phyloP scores from a whole-genome alignment of 2,113 vertebrate genomes.

The Heteronetta atricapilla region DNA sequence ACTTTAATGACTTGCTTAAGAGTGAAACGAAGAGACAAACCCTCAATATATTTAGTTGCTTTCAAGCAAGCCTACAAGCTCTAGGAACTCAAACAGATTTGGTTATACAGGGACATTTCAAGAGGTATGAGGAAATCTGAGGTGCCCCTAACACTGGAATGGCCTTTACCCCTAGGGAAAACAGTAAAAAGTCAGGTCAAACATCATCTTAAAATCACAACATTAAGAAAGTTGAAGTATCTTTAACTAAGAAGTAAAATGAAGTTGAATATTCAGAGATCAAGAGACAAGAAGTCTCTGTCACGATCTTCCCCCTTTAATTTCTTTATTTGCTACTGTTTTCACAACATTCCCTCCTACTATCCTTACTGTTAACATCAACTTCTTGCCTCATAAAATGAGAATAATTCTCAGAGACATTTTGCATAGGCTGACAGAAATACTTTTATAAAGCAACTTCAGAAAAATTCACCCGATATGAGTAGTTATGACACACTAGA shows the following conservation, averaged over 20 bases:
- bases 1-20: neutral
- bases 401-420: neutral
- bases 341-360: neutral
- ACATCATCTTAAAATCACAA: neutral
- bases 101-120: neutral
- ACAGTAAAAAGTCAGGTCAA: neutral
- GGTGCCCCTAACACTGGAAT: neutral
- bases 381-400: neutral
- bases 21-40: neutral
- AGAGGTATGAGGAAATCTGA: neutral
- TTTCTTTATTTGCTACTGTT: neutral
- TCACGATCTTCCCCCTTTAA: neutral
- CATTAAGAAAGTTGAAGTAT: neutral
- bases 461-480: neutral
- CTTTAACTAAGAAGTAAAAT: neutral
- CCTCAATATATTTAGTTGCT: neutral
- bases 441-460: neutral
- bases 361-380: neutral
- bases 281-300: neutral
- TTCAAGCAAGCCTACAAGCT: neutral
- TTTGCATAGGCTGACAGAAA: neutral
- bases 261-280: neutral
- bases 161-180: neutral
- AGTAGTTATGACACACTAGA: neutral
- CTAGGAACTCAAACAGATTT: neutral